Percentiles rank a stretch among this genome's conserved stretches.
Conservation (phyloP, 30 jellyfish, hydroid and myxozoan species). For the Mastigias papua region DNA sequence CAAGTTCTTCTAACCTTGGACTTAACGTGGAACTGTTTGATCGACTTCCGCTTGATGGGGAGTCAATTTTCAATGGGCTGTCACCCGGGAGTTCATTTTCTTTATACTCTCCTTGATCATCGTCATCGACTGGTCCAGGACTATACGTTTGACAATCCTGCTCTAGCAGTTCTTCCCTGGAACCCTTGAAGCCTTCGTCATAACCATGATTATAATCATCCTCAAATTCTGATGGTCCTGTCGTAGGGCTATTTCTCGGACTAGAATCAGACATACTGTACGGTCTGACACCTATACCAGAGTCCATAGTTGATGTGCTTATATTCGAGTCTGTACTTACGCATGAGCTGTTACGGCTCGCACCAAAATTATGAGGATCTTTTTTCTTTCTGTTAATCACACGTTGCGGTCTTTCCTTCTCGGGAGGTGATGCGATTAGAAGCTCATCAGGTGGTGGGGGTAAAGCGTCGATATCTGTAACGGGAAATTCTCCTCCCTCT, state of each 20-base stretch:
- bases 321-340: conserved; percentile 95
- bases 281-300: conserved; percentile 90
- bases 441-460: conserved; percentile 94
- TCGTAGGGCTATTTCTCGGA: conserved; percentile 91
- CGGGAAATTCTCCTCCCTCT: conserved; percentile 23
- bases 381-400: conserved; percentile 90
- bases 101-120: conserved; percentile 8
- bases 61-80: conserved; percentile 30
- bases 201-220: conserved; percentile 42
- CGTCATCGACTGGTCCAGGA: conserved; percentile 36
- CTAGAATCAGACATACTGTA: conserved; percentile 79
- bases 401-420: conserved; percentile 85
- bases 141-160: conserved; percentile 65
- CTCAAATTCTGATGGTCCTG: conserved; percentile 54
- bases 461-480: conserved; percentile 69
- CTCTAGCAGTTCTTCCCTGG: conserved; percentile 78
- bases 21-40: conserved; percentile 51
- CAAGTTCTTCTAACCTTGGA: conserved; percentile 85
- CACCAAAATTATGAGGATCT: conserved; percentile 55
- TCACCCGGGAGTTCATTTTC: background rate
- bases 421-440: conserved; percentile 76
- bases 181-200: conserved; percentile 77
- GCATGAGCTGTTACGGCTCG: conserved; percentile 93
- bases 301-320: conserved; percentile 90
- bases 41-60: conserved; percentile 73